phyloP scores from a whole-genome alignment of 2,888 invertebrate species.

The Salpingus planirostris region DNA sequence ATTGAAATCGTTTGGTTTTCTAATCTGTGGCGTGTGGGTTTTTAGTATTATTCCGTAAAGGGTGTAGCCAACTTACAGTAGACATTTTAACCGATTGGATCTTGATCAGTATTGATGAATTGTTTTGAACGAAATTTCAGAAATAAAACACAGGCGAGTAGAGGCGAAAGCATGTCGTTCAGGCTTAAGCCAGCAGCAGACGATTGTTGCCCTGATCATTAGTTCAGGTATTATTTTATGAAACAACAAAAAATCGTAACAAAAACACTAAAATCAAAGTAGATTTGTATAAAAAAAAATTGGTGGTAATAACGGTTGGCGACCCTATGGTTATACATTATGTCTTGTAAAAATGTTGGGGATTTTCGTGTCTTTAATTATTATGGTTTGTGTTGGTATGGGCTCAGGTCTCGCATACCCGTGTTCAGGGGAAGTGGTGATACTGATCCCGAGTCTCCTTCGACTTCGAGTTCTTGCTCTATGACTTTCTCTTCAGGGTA shows the following conservation, averaged over 20 bases:
- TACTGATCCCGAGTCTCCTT: constrained; percentile 39
- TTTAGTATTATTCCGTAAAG: too few species aligned
- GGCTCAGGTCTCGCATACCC: constrained; percentile 56
- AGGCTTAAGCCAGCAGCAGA: constrained; percentile 3
- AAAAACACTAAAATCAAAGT: not conserved
- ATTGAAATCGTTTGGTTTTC: too few species aligned
- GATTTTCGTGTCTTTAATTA: too few species aligned
- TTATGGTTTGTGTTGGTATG: too few species aligned
- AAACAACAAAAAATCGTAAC: not conserved
- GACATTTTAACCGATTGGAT: too few species aligned
- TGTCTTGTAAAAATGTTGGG: too few species aligned
- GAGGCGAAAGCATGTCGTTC: constrained; percentile 3
- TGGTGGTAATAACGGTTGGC: constrained; percentile 6
- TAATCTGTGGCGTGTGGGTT: too few species aligned
- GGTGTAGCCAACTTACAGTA: too few species aligned
- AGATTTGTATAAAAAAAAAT: constrained; percentile 1
- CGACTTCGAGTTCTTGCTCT: constrained; percentile 42
- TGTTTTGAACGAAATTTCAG: constrained; percentile 2
- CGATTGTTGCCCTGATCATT: not conserved
- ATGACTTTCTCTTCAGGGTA: constrained; percentile 43
- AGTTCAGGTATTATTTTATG: constrained; percentile 2
- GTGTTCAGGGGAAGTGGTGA: constrained; percentile 54
- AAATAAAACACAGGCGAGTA: too few species aligned
- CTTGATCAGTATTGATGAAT: too few species aligned
- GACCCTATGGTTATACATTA: constrained; percentile 3